Evolutionary conservation across 2,113 vertebrate genomes (phyloP).

Genomic region (Cyphomyrus discorhynchus): DNA sequence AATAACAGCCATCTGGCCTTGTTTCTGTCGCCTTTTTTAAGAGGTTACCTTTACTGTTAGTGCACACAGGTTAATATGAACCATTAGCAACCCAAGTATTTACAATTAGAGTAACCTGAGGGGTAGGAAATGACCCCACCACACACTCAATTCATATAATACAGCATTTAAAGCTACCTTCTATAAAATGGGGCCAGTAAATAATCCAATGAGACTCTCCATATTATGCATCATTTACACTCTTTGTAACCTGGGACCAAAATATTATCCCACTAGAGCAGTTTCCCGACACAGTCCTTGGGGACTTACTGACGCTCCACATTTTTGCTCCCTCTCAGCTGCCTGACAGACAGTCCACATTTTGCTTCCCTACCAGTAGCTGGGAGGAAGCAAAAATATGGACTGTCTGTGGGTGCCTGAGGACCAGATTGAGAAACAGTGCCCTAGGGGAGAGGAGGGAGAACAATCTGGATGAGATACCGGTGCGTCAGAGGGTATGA

Average conservation of each 20-base stretch:
- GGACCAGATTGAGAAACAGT: background rate
- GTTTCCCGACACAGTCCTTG: background rate
- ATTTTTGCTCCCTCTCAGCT: background rate
- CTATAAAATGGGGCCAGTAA: background rate
- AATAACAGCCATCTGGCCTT: conserved; percentile 2
- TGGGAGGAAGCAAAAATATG: background rate
- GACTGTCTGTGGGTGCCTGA: background rate
- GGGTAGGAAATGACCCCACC: background rate
- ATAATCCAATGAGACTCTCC: background rate
- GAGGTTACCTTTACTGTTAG: background rate
- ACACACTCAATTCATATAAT: background rate
- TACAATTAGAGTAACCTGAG: background rate
- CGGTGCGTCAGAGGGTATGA: background rate
- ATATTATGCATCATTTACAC: background rate
- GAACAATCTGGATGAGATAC: background rate
- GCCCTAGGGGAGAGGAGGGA: background rate
- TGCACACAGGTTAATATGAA: background rate
- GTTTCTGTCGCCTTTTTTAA: background rate
- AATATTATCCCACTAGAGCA: background rate
- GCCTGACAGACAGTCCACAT: background rate
- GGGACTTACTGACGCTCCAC: background rate
- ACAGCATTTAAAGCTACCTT: background rate
- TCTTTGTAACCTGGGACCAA: background rate
- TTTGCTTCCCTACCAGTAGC: background rate
- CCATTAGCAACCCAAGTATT: background rate